Base-by-base conservation (phyloP, 1,140 invertebrate genomes). In the Cydia strobilella region DNA sequence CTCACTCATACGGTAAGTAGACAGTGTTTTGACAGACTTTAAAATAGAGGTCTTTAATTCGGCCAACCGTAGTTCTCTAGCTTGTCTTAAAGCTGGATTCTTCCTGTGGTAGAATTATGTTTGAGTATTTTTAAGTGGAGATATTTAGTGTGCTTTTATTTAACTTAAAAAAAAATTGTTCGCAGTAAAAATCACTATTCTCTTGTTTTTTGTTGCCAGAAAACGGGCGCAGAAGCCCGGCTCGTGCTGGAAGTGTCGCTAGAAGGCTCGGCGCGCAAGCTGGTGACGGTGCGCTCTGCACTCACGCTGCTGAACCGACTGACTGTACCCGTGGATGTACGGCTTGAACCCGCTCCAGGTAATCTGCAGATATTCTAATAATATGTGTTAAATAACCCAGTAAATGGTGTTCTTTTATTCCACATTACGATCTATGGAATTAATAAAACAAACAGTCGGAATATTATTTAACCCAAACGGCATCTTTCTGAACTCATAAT, bases 261-360 rank as follows among this genome's bases (percentile, higher is more conserved):
- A 74, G 97, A 98, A 90, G 98, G 98, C 0, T 98, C 97, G 45
- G 98, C 98, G 0, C 95, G 97, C 76, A 99, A 99, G 92, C 93
- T 99, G 74, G 97, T 99, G n/a, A 98, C 97, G n/a, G 96, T 99
- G 3, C 94, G 98, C 74, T 99, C 98, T 25, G 97, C 98, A 45
- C 92, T 99, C 62, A 94, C 96, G 74, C 91, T 99, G 1, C 90
- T 94, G 6, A 99, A 99, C 93, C 94, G 94, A 81, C 87, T 98
- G 75, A 94, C 95, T 69, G 95, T 96, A 75, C 83, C 94, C 0
- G 94, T 98, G 12, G 96, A 97, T 83, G 88, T 93, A 75, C 84
- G 90, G 7, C 79, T 90, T 45, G 88, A 89, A 72, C 82, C 82
- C 73, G 81, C 83, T 45, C 83, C 42, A 39, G 71, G 65, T 39